phyloP scores from a whole-genome alignment of 2,113 vertebrate species.

The Aramus guarauna region DNA sequence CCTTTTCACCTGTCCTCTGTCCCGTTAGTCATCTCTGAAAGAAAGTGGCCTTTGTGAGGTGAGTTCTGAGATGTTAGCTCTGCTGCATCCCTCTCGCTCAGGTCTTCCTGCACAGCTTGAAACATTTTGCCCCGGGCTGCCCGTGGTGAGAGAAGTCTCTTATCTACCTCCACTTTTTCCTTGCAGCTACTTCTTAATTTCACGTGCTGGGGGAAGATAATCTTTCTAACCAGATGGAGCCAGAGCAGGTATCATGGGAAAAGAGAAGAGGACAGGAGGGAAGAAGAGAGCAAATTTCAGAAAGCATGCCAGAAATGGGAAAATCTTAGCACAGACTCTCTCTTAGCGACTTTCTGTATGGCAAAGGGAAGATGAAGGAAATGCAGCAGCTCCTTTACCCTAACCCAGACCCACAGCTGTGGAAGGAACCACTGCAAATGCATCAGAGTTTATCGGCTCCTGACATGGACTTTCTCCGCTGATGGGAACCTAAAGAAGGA shows the following conservation, averaged over 20 bases:
- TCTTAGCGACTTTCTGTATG: neutral
- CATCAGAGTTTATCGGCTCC: neutral
- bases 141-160: neutral
- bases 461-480: neutral
- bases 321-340: neutral
- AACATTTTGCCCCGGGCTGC: neutral
- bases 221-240: neutral
- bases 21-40: neutral
- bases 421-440: neutral
- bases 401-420: neutral
- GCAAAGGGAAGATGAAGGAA: neutral
- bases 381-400: neutral
- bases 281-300: neutral
- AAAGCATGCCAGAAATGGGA: neutral
- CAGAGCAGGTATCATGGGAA: neutral
- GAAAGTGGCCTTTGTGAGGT: neutral
- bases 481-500: neutral
- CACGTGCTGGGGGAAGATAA: neutral
- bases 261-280: neutral
- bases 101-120: neutral
- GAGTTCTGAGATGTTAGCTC: neutral
- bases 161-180: neutral
- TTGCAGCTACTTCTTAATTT: neutral
- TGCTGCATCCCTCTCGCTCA: neutral
- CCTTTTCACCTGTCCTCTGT: neutral